Evolutionary conservation across 2,888 invertebrate genomes (phyloP).

Genomic region (Tetragnatha montana): DNA sequence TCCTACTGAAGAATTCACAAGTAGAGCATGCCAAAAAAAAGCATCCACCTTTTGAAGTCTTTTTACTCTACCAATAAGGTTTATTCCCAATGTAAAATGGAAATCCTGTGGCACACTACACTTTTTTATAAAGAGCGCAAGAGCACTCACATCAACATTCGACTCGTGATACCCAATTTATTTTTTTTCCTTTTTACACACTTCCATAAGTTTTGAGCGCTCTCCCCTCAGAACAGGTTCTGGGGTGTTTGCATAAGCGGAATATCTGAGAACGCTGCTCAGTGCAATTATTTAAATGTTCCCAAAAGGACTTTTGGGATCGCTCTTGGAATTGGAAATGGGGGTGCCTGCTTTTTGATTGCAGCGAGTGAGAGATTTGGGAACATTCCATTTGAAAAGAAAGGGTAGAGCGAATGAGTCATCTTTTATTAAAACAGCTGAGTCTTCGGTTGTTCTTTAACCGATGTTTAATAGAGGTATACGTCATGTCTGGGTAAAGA

Average conservation of each 20-base stretch:
- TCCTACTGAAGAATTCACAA: no score
- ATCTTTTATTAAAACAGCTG: not conserved
- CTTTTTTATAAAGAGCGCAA: not conserved
- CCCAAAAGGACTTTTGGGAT: slow-evolving; percentile 1
- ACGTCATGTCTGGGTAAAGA: no score
- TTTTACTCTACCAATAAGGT: not conserved
- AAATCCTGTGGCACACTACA: not conserved
- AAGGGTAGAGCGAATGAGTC: not conserved
- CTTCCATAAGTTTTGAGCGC: not conserved
- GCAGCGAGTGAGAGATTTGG: not conserved
- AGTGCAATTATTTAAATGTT: slow-evolving; percentile 32
- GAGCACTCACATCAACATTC: not conserved
- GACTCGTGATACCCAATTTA: not conserved
- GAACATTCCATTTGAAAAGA: slow-evolving; percentile 1
- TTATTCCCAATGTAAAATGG: not conserved
- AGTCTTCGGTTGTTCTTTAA: no score
- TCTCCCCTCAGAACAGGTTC: not conserved
- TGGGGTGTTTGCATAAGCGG: not conserved
- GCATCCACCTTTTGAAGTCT: not conserved
- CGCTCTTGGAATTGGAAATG: slow-evolving; percentile 17
- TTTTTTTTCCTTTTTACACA: not conserved
- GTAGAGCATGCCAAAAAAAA: not conserved
- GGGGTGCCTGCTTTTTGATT: not conserved
- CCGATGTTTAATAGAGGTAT: no score
- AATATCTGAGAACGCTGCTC: not conserved